These are phyloP conservation scores for Galago senegalensis DNA, from an alignment of 2,797 vertebrate species.

Conservation along the genomic window DNA sequence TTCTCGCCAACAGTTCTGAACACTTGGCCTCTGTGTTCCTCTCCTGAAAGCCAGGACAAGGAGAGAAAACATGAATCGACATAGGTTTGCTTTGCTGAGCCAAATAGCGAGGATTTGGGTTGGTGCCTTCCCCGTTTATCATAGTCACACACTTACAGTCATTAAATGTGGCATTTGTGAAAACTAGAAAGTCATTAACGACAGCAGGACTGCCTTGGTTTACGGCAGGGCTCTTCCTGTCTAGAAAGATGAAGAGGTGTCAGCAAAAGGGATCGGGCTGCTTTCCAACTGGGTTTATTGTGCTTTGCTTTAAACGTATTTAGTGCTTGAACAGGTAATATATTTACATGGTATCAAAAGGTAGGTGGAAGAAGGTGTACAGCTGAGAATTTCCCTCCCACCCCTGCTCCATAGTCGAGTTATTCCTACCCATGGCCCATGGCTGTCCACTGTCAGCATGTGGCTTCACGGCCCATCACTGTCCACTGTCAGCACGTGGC, in stretches of 20 bases:
- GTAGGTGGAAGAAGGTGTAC: not conserved
- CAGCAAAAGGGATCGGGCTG: not conserved
- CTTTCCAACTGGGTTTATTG: constrained; percentile 14
- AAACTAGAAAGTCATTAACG: not conserved
- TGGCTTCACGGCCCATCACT: too few relatives aligned
- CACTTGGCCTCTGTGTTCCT: not conserved
- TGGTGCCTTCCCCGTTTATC: not conserved
- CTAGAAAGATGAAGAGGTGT: not conserved
- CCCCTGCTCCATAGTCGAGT: accelerated
- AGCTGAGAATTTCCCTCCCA: not conserved
- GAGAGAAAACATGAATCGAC: accelerated
- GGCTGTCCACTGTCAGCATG: too few relatives aligned
- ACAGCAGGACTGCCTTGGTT: not conserved
- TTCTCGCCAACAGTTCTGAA: not conserved
- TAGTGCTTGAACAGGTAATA: not conserved
- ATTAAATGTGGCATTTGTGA: not conserved
- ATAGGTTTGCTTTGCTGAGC: not conserved
- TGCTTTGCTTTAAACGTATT: not conserved
- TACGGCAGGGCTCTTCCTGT: not conserved
- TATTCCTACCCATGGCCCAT: not conserved
- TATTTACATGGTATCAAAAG: not conserved
- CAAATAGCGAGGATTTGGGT: not conserved
- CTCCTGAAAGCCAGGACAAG: not conserved
- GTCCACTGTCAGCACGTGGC: too few relatives aligned
- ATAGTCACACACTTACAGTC: too few relatives aligned